A percentile compares a stretch with the other conserved stretches of the same genome.
Evolutionary conservation across 2,797 vertebrate species (phyloP).

Genomic region (Rhinichthys osculus): DNA sequence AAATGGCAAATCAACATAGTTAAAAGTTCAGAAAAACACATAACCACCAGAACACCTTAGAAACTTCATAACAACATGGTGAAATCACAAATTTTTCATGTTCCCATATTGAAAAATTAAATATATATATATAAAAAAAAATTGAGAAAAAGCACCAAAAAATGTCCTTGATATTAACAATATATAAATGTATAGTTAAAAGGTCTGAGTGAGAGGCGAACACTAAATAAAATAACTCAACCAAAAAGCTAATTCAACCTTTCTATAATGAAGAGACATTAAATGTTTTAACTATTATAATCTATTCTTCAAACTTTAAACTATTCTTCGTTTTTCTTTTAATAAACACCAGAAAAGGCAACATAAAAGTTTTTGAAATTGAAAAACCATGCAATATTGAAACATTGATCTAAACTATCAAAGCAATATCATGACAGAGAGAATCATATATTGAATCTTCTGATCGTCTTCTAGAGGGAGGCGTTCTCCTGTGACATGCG

Average conservation of each 20-base stretch:
- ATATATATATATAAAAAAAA: no score
- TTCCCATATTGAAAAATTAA: no score
- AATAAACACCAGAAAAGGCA: background rate
- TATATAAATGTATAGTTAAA: background rate
- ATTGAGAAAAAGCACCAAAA: no score
- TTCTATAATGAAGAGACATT: background rate
- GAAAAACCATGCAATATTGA: background rate
- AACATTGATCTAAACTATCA: background rate
- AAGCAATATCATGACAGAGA: background rate
- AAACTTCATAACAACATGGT: background rate
- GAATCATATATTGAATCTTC: background rate
- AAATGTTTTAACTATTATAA: background rate
- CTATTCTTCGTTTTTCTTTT: background rate
- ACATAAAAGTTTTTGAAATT: background rate
- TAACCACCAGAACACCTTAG: background rate
- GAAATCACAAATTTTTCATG: no score
- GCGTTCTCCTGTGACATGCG: background rate
- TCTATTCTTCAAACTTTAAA: background rate
- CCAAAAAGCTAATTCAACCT: background rate
- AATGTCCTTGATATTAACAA: no score
- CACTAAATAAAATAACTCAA: background rate
- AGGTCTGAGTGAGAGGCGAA: no score
- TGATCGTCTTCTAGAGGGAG: background rate
- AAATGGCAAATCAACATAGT: background rate
- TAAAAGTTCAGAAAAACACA: background rate